Percentiles rank a stretch among this genome's conserved stretches.
Evolutionary conservation across 2,888 invertebrate genomes (phyloP).

Genomic region (Pyralis farinalis): DNA sequence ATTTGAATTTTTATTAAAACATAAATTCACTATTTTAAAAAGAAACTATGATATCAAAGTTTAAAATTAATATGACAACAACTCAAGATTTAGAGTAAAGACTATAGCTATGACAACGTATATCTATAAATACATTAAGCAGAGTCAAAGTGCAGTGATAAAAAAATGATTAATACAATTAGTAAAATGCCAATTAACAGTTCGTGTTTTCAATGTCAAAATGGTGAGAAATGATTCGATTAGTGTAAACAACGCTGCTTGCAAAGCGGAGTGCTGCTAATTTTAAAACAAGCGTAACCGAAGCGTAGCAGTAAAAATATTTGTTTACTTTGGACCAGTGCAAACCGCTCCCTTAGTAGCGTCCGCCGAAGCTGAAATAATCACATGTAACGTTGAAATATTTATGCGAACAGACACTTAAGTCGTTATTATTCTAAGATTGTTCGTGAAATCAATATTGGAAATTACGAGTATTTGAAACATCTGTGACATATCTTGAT

Average conservation of each 20-base stretch:
- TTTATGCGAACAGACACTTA: neutral
- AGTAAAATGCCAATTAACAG: neutral
- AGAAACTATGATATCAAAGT: no score
- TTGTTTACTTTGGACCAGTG: conserved; percentile 70
- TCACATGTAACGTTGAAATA: conserved; percentile 15
- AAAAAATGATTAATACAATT: neutral
- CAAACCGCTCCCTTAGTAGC: conserved; percentile 68
- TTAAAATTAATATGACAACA: no score
- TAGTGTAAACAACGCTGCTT: conserved; percentile 50
- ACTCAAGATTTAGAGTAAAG: no score
- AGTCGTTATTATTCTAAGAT: no score
- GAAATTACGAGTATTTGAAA: no score
- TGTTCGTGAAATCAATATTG: no score
- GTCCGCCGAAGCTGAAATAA: conserved; percentile 77
- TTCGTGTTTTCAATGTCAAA: conserved; percentile 11
- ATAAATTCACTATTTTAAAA: no score
- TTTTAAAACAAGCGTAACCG: conserved; percentile 62
- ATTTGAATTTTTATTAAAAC: no score
- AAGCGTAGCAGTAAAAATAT: conserved; percentile 64
- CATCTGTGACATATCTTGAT: no score
- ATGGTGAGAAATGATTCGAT: conserved; percentile 50
- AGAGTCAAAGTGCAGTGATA: neutral
- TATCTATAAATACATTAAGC: neutral
- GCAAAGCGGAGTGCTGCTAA: conserved; percentile 54
- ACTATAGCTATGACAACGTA: no score